Evolutionary conservation across 2,797 vertebrate species (phyloP), one percentile per base, ranked within the genome.

Genomic region (Botia kubotai): DNA sequence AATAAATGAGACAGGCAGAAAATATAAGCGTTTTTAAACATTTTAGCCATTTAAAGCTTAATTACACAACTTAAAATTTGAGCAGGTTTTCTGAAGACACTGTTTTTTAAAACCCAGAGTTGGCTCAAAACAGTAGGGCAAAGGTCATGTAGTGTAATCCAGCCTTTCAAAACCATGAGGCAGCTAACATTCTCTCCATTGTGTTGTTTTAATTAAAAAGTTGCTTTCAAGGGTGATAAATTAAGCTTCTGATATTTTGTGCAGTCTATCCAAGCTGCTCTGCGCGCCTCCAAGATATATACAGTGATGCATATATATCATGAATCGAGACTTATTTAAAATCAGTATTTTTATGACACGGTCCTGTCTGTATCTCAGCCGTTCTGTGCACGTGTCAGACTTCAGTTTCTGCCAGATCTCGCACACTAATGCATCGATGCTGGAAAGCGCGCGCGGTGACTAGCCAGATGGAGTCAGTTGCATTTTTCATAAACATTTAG

Each of bases 401-500:
- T 11, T 60, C 14, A 60, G 23, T 23, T 23, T 26, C 11, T 12
- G 12, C 3, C 57, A 26, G n/a, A 57, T 57, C 19, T 8, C n/a
- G 8, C 8, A 23, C 14, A 62, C 60, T 0, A 13, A 62, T 16
- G 60, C 23, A 23, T 43, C 6, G 6, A 43, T 43, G 36, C 43
- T 58, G 73, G 23, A 60, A n/a, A 60, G 1, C 57, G 21, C 57
- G 11, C 21, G 3, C 21, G 21, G 11, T 26, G 21, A 60, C 57
- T 60, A 60, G 21, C 57, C 57, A 60, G 60, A 62, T 62, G 60
- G 23, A 71, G 55, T 68, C 4, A 6, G 33, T 7, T 57, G 55
- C 13, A 3, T 70, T 71, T 63, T 52, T n/a, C 69, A 72, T 65
- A 72, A 72, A 79, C 77, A 79, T 79, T 71, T 79, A 63, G 68